A percentile compares a stretch with the other conserved stretches of the same genome.
These are phyloP conservation scores for Dynastes hyllus DNA, from an alignment of 2,888 invertebrate species.

Conservation along the genomic window DNA sequence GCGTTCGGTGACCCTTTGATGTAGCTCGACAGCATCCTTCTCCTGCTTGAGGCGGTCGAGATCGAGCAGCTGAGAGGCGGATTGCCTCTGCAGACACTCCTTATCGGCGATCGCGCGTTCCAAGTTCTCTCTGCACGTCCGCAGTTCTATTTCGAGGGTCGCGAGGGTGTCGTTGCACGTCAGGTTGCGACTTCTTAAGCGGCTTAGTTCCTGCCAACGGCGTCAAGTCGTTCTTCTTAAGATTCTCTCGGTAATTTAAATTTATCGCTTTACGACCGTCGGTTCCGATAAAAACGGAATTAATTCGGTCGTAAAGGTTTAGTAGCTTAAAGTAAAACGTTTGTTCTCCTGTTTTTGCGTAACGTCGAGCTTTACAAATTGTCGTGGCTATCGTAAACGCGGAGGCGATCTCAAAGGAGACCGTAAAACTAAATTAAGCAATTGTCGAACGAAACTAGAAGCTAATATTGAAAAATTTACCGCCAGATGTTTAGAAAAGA, in stretches of 20 bases:
- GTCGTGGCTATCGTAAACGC: neutral
- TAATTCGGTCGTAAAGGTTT: slow-evolving; percentile 23
- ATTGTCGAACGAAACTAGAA: neutral
- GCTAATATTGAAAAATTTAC: no score
- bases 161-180: slow-evolving; percentile 77
- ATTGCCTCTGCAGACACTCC: slow-evolving; percentile 83
- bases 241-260: slow-evolving; percentile 15
- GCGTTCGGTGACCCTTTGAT: slow-evolving; percentile 82
- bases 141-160: slow-evolving; percentile 78
- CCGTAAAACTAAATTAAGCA: neutral
- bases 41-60: slow-evolving; percentile 84
- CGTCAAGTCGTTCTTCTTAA: slow-evolving; percentile 21
- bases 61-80: slow-evolving; percentile 81
- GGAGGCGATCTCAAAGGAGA: neutral
- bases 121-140: slow-evolving; percentile 79
- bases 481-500: no score
- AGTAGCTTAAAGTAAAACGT: slow-evolving; percentile 6
- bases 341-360: neutral
- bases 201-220: slow-evolving; percentile 66
- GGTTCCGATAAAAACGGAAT: slow-evolving; percentile 15
- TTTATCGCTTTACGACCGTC: slow-evolving; percentile 10
- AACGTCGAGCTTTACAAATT: neutral
- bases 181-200: slow-evolving; percentile 70
- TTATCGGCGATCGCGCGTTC: slow-evolving; percentile 80
- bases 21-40: slow-evolving; percentile 83